Conservation (phyloP, 2,888 invertebrate genomes). For the Asteroscopus sphinx region DNA sequence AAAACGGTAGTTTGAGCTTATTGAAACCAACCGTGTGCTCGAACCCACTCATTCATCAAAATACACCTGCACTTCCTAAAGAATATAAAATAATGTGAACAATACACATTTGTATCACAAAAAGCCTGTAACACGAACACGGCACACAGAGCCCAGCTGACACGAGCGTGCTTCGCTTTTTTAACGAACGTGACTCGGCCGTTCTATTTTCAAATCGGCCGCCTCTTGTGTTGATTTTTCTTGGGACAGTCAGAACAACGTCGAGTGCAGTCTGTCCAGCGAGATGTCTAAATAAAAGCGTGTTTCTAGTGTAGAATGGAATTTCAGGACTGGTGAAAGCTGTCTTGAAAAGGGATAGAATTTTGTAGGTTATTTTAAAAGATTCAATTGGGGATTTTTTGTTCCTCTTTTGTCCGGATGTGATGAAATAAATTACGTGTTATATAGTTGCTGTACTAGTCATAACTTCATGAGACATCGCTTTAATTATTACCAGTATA, state of each 20-base stretch:
- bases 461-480: too few relatives aligned
- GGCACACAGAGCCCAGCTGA: conserved; percentile 39
- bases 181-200: conserved; percentile 44
- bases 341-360: neutral
- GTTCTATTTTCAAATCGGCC: conserved; percentile 52
- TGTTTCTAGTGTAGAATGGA: conserved; percentile 15
- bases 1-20: neutral
- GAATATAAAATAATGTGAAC: conserved; percentile 15
- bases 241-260: conserved; percentile 32
- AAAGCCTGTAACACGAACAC: conserved; percentile 24
- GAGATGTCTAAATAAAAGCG: conserved; percentile 32
- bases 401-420: too few relatives aligned
- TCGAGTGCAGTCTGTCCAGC: conserved; percentile 35
- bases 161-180: conserved; percentile 38
- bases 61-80: neutral
- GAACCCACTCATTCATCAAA: neutral
- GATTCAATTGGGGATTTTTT: neutral
- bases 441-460: too few relatives aligned
- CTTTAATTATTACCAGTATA: too few relatives aligned
- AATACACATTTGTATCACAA: conserved; percentile 34
- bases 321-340: conserved; percentile 17
- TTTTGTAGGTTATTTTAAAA: conserved; percentile 8
- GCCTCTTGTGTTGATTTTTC: conserved; percentile 54
- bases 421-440: too few relatives aligned
- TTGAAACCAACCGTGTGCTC: too few relatives aligned